Percentiles rank a stretch among this genome's conserved stretches.
phyloP scores from a whole-genome alignment of 2,113 vertebrate genomes.

The Coracopsis vasa region DNA sequence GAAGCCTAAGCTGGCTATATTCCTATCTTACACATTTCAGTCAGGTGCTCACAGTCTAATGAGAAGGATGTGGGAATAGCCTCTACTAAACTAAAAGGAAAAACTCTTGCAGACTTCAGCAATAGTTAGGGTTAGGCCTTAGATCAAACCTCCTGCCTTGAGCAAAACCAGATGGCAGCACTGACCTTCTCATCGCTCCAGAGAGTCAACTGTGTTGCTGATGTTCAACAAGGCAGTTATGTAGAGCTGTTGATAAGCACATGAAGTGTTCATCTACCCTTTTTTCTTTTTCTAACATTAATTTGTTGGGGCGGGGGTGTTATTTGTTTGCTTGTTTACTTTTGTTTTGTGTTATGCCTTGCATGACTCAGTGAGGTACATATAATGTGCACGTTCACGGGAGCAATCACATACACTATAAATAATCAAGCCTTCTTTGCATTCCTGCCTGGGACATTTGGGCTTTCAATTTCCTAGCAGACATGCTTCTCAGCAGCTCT shows the following conservation, averaged over 20 bases:
- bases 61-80: background rate
- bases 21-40: background rate
- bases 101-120: background rate
- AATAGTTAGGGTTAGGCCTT: background rate
- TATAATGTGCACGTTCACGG: background rate
- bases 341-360: background rate
- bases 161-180: background rate
- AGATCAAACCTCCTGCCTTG: background rate
- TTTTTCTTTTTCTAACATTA: background rate
- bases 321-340: background rate
- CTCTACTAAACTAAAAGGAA: background rate
- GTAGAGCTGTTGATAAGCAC: background rate
- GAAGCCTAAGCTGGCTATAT: background rate
- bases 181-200: background rate
- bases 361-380: background rate
- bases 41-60: background rate
- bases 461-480: background rate
- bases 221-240: accelerated
- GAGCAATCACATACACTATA: accelerated
- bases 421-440: background rate
- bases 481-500: background rate
- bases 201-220: background rate
- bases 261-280: background rate
- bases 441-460: background rate
- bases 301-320: background rate